Conservation (phyloP, 2,888 invertebrate species). For the Busseola fusca region DNA sequence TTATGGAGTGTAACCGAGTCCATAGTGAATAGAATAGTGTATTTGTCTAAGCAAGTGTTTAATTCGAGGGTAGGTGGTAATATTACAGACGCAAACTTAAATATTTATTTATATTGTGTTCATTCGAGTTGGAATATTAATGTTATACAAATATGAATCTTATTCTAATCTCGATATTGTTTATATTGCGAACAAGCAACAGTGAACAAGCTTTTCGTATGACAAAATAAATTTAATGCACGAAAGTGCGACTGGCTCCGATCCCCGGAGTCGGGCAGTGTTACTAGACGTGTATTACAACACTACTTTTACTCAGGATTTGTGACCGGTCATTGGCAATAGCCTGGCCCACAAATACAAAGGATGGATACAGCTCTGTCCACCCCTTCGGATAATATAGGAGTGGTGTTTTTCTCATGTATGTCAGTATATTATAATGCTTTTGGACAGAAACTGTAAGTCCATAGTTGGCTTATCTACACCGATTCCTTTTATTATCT, state of each 20-base stretch:
- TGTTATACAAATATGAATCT: neutral
- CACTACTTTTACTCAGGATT: neutral
- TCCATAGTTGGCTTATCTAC: neutral
- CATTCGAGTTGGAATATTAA: neutral
- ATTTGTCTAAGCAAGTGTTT: neutral
- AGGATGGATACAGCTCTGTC: neutral
- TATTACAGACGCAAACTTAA: too few species aligned
- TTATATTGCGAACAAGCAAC: neutral
- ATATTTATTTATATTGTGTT: neutral
- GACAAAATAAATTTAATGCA: neutral
- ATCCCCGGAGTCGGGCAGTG: neutral
- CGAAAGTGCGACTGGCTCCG: neutral
- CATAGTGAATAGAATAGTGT: too few species aligned
- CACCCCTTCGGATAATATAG: neutral
- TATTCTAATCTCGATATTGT: neutral
- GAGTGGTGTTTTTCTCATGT: neutral
- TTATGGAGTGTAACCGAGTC: too few species aligned
- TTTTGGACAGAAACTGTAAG: neutral
- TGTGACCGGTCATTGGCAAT: neutral
- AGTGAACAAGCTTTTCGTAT: neutral
- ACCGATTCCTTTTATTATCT: constrained; percentile 1
- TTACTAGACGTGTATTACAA: neutral
- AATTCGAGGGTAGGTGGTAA: neutral
- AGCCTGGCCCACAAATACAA: neutral
- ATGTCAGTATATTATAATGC: neutral